phyloP scores from a whole-genome alignment of 2,888 invertebrate genomes.

The Microctonus brassicae region DNA sequence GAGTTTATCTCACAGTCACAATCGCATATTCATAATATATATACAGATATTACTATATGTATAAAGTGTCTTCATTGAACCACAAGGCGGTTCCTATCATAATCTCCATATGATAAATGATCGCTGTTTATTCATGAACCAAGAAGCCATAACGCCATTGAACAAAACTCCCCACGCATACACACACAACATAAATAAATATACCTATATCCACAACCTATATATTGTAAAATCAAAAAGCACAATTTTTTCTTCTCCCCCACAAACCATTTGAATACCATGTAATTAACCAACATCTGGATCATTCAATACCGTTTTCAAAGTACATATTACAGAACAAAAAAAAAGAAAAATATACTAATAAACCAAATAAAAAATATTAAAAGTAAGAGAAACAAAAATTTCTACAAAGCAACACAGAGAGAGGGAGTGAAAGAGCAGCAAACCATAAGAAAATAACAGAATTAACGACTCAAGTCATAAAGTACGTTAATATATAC shows the following conservation, averaged over 20 bases:
- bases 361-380: not conserved
- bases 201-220: not conserved
- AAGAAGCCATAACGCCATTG: not conserved
- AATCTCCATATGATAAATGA: slow-evolving; percentile 64
- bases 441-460: slow-evolving; percentile 1
- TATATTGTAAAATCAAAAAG: not conserved
- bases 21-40: not conserved
- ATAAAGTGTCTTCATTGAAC: slow-evolving; percentile 61
- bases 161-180: not conserved
- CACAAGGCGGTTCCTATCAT: slow-evolving; percentile 57
- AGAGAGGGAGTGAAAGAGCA: not conserved
- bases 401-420: not conserved
- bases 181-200: not conserved
- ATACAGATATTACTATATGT: not conserved
- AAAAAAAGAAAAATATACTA: no score
- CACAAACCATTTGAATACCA: slow-evolving; percentile 26
- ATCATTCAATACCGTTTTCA: slow-evolving; percentile 1
- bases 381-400: not conserved
- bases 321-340: not conserved
- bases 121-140: slow-evolving; percentile 60
- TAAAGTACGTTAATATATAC: slow-evolving; percentile 5
- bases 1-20: not conserved
- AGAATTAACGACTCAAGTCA: slow-evolving; percentile 4
- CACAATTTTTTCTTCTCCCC: no score
- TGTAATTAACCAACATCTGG: not conserved